Base-by-base conservation (phyloP, 2,113 vertebrate species). In the Neodontobutis hainanensis region DNA sequence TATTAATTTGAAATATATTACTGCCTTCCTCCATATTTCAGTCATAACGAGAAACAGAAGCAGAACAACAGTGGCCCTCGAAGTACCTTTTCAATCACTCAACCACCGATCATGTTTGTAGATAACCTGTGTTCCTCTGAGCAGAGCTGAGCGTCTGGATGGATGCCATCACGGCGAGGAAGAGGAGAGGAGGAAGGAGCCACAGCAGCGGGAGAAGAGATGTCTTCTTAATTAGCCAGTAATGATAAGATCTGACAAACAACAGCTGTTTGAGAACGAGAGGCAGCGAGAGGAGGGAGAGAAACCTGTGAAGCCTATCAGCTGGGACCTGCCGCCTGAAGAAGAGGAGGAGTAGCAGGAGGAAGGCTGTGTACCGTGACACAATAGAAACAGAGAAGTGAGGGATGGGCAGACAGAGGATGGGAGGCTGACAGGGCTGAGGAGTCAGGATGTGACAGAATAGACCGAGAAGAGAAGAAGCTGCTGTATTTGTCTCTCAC, bases 211-310 rank as follows among this genome's bases (percentile, higher is more conserved):
- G 76, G 70, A 87, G 89, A 85, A 87, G 70, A 88, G 81, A 91
- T 91, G 87, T 83, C 89, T 88, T 81, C 84, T 93, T 92, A 94
- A 94, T 92, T 92, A 77, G 85, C 80, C 87, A 93, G 91, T 93
- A 93, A 93, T 92, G 91, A 93, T 93, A 91, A 90, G 91, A 93
- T 93, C 90, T 92, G 93, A 94, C 92, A 94, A 92, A 94, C 92
- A 94, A 93, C 90, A 93, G 92, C 91, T 93, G 91, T 91, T 92
- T 91, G 84, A 85, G 78, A 77, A 73, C 56, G 77, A 66, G 75
- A 42, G 49, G 71, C 48, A 15, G 63, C 70, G 81, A 71, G 67
- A 66, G 74, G 57, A 50, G 46, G 34, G 65, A 69, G 62, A 81
- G 77, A 86, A 88, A 88, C 80, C 84, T 86, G 83, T 86, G 89